These are phyloP conservation scores for Aphis gossypii DNA, from an alignment of 1,140 invertebrate species.

Conservation along the genomic window DNA sequence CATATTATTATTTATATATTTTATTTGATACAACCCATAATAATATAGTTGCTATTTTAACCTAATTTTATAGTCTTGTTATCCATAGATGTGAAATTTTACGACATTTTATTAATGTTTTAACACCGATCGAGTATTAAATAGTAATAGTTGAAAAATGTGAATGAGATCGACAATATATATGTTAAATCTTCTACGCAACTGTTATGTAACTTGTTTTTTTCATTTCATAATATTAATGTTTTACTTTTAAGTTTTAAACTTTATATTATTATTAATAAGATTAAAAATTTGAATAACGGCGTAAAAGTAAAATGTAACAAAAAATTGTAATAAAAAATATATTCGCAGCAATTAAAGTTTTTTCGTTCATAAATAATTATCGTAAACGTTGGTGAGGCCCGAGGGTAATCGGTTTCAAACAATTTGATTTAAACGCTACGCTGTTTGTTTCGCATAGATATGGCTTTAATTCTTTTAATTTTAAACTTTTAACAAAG, in stretches of 20 bases:
- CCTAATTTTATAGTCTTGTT: background rate
- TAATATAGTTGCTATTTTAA: background rate
- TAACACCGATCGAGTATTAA: background rate
- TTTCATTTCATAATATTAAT: background rate
- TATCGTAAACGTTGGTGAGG: background rate
- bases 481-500: constrained; percentile 16
- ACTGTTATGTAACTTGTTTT: background rate
- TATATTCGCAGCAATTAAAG: background rate
- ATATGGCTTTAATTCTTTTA: constrained; percentile 6
- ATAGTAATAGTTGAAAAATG: background rate
- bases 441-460: background rate
- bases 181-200: background rate
- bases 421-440: constrained; percentile 4
- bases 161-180: background rate
- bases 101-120: too few species aligned
- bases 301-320: background rate
- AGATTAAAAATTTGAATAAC: background rate
- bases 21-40: background rate
- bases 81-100: background rate
- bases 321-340: background rate
- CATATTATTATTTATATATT: background rate
- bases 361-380: background rate
- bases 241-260: constrained; percentile 11
- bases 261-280: background rate
- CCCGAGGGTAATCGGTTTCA: background rate